phyloP scores from a whole-genome alignment of 2,888 invertebrate species.

The Himalopsyche kuldschensis region DNA sequence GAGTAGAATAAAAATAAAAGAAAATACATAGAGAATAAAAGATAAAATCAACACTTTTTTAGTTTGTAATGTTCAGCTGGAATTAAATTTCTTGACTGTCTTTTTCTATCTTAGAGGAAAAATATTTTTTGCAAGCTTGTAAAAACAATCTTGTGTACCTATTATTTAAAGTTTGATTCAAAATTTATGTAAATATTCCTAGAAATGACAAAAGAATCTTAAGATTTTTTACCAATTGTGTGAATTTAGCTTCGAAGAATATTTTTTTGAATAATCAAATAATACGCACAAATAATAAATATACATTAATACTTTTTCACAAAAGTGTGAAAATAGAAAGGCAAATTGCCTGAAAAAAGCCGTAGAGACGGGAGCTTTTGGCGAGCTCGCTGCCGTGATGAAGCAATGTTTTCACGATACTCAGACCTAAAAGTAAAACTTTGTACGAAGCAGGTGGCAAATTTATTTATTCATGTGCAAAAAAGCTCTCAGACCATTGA shows the following conservation, averaged over 20 bases:
- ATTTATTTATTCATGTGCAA: constrained; percentile 39
- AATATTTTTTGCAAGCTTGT: too few species aligned
- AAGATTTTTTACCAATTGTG: too few species aligned
- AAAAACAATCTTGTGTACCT: too few species aligned
- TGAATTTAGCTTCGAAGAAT: neutral
- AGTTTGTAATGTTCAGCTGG: too few species aligned
- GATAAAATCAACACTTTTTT: too few species aligned
- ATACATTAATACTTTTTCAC: neutral
- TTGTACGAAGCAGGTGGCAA: constrained; percentile 36
- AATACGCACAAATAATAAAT: neutral
- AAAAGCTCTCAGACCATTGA: constrained; percentile 20
- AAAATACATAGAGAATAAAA: too few species aligned
- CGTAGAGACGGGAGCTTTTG: constrained; percentile 4
- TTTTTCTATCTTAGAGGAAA: too few species aligned
- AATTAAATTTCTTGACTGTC: too few species aligned
- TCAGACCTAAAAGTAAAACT: constrained; percentile 31
- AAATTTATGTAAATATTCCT: too few species aligned
- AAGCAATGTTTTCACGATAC: constrained; percentile 24
- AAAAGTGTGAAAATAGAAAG: neutral
- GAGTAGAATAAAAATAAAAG: too few species aligned
- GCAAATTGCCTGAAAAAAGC: constrained; percentile 24
- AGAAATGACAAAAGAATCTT: too few species aligned
- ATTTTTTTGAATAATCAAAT: neutral
- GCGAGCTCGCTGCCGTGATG: constrained; percentile 6
- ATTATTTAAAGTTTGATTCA: too few species aligned